phyloP scores from a whole-genome alignment of 2,113 vertebrate genomes.

The Pituophis catenifer region DNA sequence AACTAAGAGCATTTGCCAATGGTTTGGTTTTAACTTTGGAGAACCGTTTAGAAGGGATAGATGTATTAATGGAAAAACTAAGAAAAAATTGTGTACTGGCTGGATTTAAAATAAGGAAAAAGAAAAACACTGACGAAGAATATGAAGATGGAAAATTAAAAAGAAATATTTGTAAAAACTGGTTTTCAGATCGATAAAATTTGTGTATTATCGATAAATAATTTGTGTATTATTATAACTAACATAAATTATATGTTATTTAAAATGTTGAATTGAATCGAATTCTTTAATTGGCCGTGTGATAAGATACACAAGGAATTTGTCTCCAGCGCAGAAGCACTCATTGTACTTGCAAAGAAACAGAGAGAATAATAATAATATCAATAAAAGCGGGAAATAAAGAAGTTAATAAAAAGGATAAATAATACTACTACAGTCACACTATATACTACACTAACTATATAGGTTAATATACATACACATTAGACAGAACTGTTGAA shows the following conservation, averaged over 20 bases:
- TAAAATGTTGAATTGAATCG: neutral
- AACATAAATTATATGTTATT: neutral
- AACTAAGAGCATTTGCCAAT: neutral
- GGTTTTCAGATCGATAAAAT: neutral
- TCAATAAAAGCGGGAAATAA: neutral
- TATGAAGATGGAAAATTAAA: neutral
- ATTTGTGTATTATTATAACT: neutral
- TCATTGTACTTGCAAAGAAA: neutral
- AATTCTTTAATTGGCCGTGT: neutral
- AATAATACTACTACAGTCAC: neutral
- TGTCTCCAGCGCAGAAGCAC: neutral
- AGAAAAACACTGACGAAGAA: neutral
- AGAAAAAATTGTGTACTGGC: neutral
- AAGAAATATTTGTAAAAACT: neutral
- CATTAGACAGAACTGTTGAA: neutral
- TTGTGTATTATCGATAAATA: too few relatives aligned
- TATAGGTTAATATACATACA: neutral
- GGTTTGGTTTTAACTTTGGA: neutral
- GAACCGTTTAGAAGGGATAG: neutral
- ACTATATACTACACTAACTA: neutral
- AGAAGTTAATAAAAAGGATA: neutral
- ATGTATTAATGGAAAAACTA: neutral
- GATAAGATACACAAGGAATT: neutral
- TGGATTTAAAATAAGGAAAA: neutral
- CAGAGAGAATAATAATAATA: neutral